Evolutionary conservation across 2,797 vertebrate genomes (phyloP).

Genomic region (Alcedo atthis): DNA sequence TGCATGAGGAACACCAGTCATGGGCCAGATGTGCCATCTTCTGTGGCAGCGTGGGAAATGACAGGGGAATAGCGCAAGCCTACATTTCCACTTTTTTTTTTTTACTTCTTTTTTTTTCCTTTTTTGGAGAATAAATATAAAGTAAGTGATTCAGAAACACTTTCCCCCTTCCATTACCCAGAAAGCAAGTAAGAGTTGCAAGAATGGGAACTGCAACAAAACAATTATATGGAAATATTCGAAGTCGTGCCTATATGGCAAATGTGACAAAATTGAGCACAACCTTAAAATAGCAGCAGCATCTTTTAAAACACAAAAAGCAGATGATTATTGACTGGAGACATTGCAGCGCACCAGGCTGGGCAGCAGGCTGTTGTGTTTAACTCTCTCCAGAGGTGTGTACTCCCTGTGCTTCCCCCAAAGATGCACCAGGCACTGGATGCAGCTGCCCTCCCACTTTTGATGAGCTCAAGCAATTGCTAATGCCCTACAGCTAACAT

Average conservation of each 20-base stretch:
- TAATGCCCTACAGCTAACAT: not conserved
- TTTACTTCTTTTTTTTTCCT: not conserved
- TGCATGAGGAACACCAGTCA: not conserved
- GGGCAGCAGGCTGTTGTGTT: constrained; percentile 2
- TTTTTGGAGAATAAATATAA: not conserved
- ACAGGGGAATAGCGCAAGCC: not conserved
- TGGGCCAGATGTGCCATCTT: not conserved
- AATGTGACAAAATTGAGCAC: constrained; percentile 51
- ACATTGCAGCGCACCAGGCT: not conserved
- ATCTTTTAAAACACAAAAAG: constrained; percentile 55
- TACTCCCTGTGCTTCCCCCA: not conserved
- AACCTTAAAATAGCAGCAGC: constrained; percentile 68
- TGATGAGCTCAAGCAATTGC: not conserved
- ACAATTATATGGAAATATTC: constrained; percentile 56
- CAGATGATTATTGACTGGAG: constrained; percentile 52
- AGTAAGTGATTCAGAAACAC: constrained; percentile 48
- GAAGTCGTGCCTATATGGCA: constrained; percentile 39
- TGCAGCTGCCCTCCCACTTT: not conserved
- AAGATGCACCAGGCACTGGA: not conserved
- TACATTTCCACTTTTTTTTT: not conserved
- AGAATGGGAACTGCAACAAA: constrained; percentile 47
- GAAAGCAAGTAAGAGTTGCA: constrained; percentile 42
- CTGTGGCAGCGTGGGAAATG: not conserved
- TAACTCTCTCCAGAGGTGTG: not conserved
- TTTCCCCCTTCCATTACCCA: constrained; percentile 36